These are phyloP conservation scores for Pristionchus fissidentatus DNA, from an alignment of 2,888 invertebrate genomes.

Conservation along the genomic window DNA sequence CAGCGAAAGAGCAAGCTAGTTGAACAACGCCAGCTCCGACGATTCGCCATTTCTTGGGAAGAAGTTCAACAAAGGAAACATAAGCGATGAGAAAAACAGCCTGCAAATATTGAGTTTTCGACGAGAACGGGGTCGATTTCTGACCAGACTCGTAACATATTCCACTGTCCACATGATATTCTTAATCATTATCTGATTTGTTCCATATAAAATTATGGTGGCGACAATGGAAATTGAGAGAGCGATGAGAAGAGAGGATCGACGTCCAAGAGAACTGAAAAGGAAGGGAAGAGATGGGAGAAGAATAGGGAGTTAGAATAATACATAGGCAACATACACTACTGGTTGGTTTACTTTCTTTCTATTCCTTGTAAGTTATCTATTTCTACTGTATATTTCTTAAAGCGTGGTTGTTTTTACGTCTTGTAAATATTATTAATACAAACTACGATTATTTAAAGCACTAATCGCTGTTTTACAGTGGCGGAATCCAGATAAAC, in stretches of 20 bases:
- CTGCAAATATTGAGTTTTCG: background rate
- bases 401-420: no score
- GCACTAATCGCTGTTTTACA: no score
- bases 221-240: background rate
- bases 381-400: no score
- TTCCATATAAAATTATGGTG: background rate
- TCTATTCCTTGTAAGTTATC: no score
- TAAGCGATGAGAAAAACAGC: background rate
- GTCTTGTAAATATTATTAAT: no score
- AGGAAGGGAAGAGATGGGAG: no score
- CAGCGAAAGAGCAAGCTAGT: background rate
- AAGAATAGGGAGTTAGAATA: no score
- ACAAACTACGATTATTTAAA: no score
- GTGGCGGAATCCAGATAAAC: no score
- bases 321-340: no score
- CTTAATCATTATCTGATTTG: background rate
- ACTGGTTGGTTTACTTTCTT: no score
- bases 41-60: slow-evolving; percentile 22
- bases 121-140: background rate
- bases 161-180: background rate
- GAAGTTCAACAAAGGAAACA: background rate
- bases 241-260: background rate
- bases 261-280: slow-evolving; percentile 5
- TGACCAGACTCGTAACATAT: background rate
- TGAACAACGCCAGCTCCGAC: background rate